Base-by-base conservation (phyloP, 2,113 vertebrate species). In the Pao palembangensis region DNA sequence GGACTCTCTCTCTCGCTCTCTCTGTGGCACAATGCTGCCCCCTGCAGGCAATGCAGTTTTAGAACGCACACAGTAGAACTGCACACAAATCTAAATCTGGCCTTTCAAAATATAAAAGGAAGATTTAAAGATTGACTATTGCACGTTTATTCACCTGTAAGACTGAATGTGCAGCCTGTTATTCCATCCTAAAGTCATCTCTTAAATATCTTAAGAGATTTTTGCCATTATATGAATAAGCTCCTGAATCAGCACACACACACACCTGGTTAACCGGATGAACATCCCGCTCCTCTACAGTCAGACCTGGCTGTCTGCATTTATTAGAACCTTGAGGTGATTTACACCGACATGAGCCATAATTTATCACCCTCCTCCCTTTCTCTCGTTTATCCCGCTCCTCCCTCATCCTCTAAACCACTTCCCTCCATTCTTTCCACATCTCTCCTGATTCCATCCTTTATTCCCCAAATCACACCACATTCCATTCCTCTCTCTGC, bases 21-120 rank as follows among this genome's bases (percentile, higher is more conserved):
- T 46, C 31, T 61, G 18, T 19, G 34, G 82, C 78, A 78, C 73
- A 74, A 82, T 74, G 64, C 69, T 76, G 82, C 78, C 78, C 71
- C 66, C 80, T 80, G 71, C 73, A 81, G 82, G 78, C 57, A 2
- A 58, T 54, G 1, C 14, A 25, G 43, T 7, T 3, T 2, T 3
- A 76, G 3, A 73, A 20, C 61, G 79, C 18, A 23, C 31, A 25
- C 43, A 13, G 15, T 2, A 3, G 42, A 48, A n/a, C n/a, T 8
- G 19, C 21, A 62, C 28, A n/a, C 8, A 7, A 34, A 20, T 55
- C 8, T 15, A 41, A 31, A 31, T 31, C 28, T 31, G 28, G 5
- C 5, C 5, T 31, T 31, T 38, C 34, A 10, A 38, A 38, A 12
- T 4, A 10, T 38, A 38, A 38, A 6, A 11, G 8, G 28, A 12